Percentiles rank a stretch among this genome's conserved stretches.
Conservation (phyloP, 1,140 invertebrate species). For the Zelostemma sp. region DNA sequence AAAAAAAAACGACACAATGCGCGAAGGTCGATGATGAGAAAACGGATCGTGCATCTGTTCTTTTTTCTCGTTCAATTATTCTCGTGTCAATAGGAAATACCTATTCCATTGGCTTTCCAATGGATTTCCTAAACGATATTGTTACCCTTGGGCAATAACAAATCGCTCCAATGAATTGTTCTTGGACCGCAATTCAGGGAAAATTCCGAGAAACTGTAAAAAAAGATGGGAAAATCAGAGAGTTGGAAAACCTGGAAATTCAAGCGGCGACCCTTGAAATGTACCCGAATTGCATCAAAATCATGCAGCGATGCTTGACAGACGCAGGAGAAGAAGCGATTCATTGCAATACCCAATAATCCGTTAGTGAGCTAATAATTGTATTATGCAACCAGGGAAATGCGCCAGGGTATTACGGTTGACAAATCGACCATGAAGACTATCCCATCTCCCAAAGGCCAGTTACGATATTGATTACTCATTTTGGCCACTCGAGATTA, state of each 20-base stretch:
- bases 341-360: too few species aligned
- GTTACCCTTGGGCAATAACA: not conserved
- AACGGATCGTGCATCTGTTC: not conserved
- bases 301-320: too few species aligned
- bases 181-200: too few species aligned
- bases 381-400: constrained; percentile 28
- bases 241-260: too few species aligned
- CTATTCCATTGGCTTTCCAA: constrained; percentile 1
- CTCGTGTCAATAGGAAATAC: constrained; percentile 5
- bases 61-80: constrained; percentile 15
- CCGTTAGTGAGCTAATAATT: too few species aligned
- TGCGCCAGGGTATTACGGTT: constrained; percentile 26
- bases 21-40: not conserved
- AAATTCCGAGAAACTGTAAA: too few species aligned
- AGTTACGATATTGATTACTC: constrained; percentile 36
- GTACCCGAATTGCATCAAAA: too few species aligned
- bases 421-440: constrained; percentile 38
- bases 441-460: constrained; percentile 28
- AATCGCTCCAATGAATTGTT: too few species aligned
- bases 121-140: constrained; percentile 9
- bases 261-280: too few species aligned
- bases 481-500: constrained; percentile 34
- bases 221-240: too few species aligned
- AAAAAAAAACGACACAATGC: not conserved
- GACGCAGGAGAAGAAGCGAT: too few species aligned